These are phyloP conservation scores for Sclerodermus sp. DNA, from an alignment of 2,888 invertebrate species.

Conservation along the genomic window DNA sequence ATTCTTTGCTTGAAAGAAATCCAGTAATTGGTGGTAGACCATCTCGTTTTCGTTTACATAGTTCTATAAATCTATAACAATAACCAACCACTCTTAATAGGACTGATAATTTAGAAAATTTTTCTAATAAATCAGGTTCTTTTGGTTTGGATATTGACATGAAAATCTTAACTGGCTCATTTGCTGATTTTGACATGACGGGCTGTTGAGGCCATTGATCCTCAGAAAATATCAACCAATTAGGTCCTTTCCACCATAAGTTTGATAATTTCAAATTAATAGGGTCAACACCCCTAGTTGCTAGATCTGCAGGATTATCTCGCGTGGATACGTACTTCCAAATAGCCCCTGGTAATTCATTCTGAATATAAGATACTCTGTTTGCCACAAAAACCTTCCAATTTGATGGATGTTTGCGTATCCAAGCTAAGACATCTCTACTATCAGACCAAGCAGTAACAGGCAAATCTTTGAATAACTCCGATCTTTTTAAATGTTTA, in stretches of 20 bases:
- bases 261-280: background rate
- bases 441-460: slow-evolving; percentile 17
- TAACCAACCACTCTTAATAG: too few species aligned
- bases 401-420: slow-evolving; percentile 11
- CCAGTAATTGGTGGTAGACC: too few species aligned
- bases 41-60: too few species aligned
- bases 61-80: too few species aligned
- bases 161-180: too few species aligned
- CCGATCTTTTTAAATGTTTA: background rate
- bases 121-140: too few species aligned
- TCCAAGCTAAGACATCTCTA: slow-evolving; percentile 19
- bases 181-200: too few species aligned
- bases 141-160: too few species aligned
- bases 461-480: background rate
- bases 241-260: slow-evolving; percentile 15
- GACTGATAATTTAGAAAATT: too few species aligned
- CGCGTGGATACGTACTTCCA: slow-evolving; percentile 4
- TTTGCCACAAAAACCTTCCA: slow-evolving; percentile 19
- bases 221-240: slow-evolving; percentile 1
- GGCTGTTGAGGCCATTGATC: slow-evolving; percentile 7
- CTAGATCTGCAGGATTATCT: slow-evolving; percentile 18
- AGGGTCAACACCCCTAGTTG: slow-evolving; percentile 11
- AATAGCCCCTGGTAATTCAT: slow-evolving; percentile 2
- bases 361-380: slow-evolving; percentile 13
- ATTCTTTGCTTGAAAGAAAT: too few species aligned